Percentiles rank a stretch among this genome's conserved stretches.
Evolutionary conservation across 1,140 invertebrate genomes (phyloP).

Genomic region (Pantala flavescens): DNA sequence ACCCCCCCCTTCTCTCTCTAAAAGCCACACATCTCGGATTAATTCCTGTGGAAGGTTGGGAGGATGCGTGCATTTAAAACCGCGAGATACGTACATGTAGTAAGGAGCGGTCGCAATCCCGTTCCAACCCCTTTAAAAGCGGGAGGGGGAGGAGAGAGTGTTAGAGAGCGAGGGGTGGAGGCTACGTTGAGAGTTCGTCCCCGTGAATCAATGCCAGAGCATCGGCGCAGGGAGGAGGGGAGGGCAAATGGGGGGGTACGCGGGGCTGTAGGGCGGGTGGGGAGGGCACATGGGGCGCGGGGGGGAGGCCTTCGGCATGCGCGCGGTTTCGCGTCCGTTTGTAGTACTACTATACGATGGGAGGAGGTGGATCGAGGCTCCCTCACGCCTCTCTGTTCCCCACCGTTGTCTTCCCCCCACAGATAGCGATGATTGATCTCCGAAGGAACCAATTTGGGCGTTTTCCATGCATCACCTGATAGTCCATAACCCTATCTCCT

Average conservation of each 20-base stretch:
- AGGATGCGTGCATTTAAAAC: not conserved
- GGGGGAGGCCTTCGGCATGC: not conserved
- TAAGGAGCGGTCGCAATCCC: not conserved
- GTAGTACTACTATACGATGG: constrained; percentile 4
- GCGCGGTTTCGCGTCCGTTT: not conserved
- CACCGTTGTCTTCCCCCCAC: not conserved
- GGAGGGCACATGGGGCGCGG: not conserved
- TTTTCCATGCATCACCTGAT: constrained; percentile 9
- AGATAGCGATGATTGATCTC: constrained; percentile 9
- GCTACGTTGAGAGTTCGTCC: constrained; percentile 7
- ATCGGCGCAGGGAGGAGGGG: not conserved
- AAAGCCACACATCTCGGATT: constrained; percentile 1
- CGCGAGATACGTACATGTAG: not conserved
- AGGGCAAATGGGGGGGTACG: not conserved
- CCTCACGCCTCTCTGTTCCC: not conserved
- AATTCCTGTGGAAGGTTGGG: not conserved
- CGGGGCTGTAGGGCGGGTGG: not conserved
- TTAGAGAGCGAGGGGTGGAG: not conserved
- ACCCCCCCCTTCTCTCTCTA: not conserved
- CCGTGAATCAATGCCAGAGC: constrained; percentile 3
- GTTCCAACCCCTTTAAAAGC: constrained; percentile 5
- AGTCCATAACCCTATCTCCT: not conserved
- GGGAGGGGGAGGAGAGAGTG: not conserved
- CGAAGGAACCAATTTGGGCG: constrained; percentile 7
- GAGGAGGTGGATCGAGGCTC: not conserved